phyloP scores from a whole-genome alignment of 2,888 invertebrate species.

The Eupithecia insigniata region DNA sequence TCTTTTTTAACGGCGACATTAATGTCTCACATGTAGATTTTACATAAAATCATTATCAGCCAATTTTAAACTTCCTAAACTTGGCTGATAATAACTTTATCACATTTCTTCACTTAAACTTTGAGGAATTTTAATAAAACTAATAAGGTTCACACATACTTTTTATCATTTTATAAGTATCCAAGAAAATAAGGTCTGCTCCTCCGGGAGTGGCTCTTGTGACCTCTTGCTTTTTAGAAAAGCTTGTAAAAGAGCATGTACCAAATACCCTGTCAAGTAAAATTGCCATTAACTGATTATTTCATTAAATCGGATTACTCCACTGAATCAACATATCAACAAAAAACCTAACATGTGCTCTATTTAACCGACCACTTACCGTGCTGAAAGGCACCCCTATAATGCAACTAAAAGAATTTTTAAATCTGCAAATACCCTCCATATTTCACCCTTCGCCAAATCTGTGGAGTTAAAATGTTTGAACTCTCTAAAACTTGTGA shows the following conservation, averaged over 20 bases:
- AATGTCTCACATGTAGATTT: no score
- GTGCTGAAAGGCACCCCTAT: conserved; percentile 51
- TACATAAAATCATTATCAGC: no score
- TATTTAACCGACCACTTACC: conserved; percentile 58
- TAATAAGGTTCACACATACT: no score
- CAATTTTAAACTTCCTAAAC: no score
- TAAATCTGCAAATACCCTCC: conserved; percentile 74
- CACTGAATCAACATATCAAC: conserved; percentile 34
- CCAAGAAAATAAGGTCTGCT: no score
- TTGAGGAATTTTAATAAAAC: no score
- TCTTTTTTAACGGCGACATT: background rate
- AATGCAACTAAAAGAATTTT: conserved; percentile 62
- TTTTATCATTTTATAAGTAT: no score
- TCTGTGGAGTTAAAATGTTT: conserved; percentile 63
- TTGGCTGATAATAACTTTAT: background rate
- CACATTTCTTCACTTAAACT: background rate
- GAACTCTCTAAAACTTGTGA: conserved; percentile 65
- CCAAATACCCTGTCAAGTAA: background rate
- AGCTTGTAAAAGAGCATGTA: background rate
- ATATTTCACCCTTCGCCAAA: conserved; percentile 76
- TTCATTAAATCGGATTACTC: conserved; percentile 31
- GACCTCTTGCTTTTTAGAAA: no score
- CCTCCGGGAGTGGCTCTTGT: no score
- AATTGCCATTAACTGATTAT: conserved; percentile 6
- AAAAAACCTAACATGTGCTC: conserved; percentile 57